Evolutionary conservation across 2,113 vertebrate species (phyloP).

Genomic region (Bufo gargarizans): DNA sequence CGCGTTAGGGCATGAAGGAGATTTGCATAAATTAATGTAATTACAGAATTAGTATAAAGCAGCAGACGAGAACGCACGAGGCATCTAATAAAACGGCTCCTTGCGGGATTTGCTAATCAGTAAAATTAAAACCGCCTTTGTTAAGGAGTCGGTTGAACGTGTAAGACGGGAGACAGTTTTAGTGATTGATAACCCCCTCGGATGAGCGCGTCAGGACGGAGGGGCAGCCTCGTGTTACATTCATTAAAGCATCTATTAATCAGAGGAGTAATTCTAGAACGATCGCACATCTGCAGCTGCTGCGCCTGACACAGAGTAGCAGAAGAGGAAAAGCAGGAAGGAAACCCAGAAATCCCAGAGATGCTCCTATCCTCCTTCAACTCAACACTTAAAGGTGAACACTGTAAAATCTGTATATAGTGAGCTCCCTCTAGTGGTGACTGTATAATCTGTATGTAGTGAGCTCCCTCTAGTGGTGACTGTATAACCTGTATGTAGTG

Average conservation of each 20-base stretch:
- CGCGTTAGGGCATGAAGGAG: neutral
- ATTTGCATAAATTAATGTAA: slow-evolving; percentile 56
- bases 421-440: no score
- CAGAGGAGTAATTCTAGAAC: slow-evolving; percentile 21
- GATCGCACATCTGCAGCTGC: neutral
- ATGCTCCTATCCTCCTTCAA: neutral
- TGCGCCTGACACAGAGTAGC: neutral
- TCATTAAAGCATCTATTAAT: slow-evolving; percentile 25
- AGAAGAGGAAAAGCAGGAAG: neutral
- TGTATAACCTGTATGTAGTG: neutral
- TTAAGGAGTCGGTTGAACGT: slow-evolving; percentile 38
- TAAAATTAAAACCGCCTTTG: slow-evolving; percentile 51
- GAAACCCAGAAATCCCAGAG: neutral
- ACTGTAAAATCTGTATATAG: neutral
- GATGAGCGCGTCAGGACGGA: neutral
- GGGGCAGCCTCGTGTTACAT: neutral
- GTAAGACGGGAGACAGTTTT: neutral
- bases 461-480: neutral
- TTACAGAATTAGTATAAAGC: slow-evolving; percentile 52
- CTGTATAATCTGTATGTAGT: no score
- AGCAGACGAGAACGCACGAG: slow-evolving; percentile 33
- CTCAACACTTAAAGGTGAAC: neutral
- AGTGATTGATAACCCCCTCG: slow-evolving; percentile 40
- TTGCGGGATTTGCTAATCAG: slow-evolving; percentile 49
- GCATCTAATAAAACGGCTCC: slow-evolving; percentile 45